A percentile compares a stretch with the other conserved stretches of the same genome.
phyloP scores from a whole-genome alignment of 2,888 invertebrate species.

The Sesamia inferens region DNA sequence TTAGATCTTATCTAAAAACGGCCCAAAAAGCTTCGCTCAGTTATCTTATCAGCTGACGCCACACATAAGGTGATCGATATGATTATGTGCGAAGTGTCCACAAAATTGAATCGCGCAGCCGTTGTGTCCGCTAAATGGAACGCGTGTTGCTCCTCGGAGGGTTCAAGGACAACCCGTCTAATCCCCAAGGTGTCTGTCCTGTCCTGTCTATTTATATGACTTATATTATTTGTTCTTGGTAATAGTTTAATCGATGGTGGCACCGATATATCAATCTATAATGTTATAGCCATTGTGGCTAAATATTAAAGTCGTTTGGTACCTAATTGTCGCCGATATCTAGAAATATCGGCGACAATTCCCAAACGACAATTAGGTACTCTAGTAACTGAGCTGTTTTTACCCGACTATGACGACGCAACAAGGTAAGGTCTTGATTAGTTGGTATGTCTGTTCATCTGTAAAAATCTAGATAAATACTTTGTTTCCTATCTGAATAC shows the following conservation, averaged over 20 bases:
- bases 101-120: constrained; percentile 61
- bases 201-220: constrained; percentile 7
- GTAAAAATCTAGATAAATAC: neutral
- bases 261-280: constrained; percentile 20
- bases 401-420: neutral
- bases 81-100: constrained; percentile 55
- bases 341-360: too few relatives aligned
- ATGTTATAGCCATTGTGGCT: neutral
- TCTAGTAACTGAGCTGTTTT: neutral
- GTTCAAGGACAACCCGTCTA: constrained; percentile 68
- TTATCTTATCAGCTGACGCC: constrained; percentile 63
- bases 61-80: constrained; percentile 58
- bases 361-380: too few relatives aligned
- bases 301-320: constrained; percentile 7
- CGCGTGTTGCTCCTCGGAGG: constrained; percentile 64
- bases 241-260: constrained; percentile 31
- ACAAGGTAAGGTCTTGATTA: neutral
- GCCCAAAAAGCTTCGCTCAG: constrained; percentile 47
- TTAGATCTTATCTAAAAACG: constrained; percentile 32
- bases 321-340: neutral
- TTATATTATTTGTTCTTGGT: constrained; percentile 14
- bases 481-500: too few relatives aligned
- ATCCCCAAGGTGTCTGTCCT: constrained; percentile 56
- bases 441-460: neutral
- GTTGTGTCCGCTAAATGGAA: constrained; percentile 62